Base-by-base conservation (phyloP, 2,797 vertebrate species). In the Sebastes hopkinsi region DNA sequence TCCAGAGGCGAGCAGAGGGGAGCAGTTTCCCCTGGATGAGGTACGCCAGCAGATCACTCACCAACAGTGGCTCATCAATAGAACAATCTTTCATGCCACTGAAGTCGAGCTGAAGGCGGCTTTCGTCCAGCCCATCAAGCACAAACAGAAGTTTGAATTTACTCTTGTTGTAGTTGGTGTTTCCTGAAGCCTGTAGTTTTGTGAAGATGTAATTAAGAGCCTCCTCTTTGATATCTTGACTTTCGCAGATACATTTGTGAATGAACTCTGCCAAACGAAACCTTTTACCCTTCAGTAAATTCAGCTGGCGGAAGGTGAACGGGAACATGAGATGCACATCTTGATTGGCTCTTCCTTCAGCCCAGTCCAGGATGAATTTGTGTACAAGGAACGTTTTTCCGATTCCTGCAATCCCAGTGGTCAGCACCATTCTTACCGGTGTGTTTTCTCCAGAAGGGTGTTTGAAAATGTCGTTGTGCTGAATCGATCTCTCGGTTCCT, bases 311-410 rank as follows among this genome's bases (percentile, higher is more conserved):
- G 42, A 46, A 46, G 16, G 42, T 46, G 42, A 46, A 46, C 0
- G 42, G 42, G 42, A 46, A 46, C 42, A 0, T 46, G 42, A 46
- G 42, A 46, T 46, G 42, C 42, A 46, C 42, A 46, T 46, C 42
- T 46, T 46, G 42, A 46, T 79, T 76, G 42, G 72, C 25, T 66
- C 34, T 16, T 23, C 65, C 58, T 34, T 82, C 54, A 22, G 72
- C 68, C 84, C 84, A 86, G 77, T 86, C 84, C 68, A 86, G 54
- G n/a, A 86, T 72, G 69, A 82, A 81, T 27, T 71, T 85, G 54
- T 60, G 5, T 1, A 78, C 60, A 4, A 81, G 42, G 42, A 46
- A 46, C 16, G 42, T 46, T 46, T 46, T 46, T 16, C 42, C 42
- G 14, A 46, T 46, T 18, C 42, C 42, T 46, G 42, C 42, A 18